These are phyloP conservation scores for Rhodinocichla rosea DNA, from an alignment of 2,113 vertebrate species.

Conservation along the genomic window DNA sequence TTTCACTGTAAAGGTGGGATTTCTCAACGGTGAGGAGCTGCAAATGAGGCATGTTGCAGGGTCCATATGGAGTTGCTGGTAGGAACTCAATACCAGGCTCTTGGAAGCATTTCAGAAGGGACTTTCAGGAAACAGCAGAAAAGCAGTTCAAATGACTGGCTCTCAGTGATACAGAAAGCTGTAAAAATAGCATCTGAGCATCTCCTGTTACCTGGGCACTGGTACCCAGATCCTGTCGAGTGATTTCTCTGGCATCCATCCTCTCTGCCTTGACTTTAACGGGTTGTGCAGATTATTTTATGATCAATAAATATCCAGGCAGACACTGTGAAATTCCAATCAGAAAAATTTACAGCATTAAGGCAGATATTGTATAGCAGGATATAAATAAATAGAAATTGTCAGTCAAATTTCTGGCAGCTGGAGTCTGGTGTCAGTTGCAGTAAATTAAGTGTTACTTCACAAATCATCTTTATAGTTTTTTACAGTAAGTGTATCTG, in stretches of 20 bases:
- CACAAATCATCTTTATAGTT: constrained; percentile 69
- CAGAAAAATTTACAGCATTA: constrained; percentile 73
- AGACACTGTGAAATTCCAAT: constrained; percentile 72
- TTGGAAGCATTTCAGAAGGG: constrained; percentile 13
- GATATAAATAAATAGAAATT: constrained; percentile 75
- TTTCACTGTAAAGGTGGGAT: constrained; percentile 47
- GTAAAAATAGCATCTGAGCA: constrained; percentile 18
- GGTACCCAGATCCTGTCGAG: background rate
- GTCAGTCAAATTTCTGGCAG: constrained; percentile 74
- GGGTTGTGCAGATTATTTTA: constrained; percentile 15
- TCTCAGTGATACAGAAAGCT: background rate
- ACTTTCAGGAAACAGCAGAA: background rate
- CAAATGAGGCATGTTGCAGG: constrained; percentile 36
- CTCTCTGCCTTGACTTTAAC: constrained; percentile 14
- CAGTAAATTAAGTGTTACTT: constrained; percentile 66
- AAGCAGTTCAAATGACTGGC: constrained; percentile 15
- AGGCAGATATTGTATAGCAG: constrained; percentile 65
- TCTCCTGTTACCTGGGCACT: constrained; percentile 1
- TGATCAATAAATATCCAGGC: constrained; percentile 66
- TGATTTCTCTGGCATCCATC: background rate
- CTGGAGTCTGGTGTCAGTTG: constrained; percentile 42
- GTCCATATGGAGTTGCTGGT: constrained; percentile 43
- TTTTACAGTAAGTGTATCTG: constrained; percentile 14
- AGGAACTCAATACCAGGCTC: constrained; percentile 28
- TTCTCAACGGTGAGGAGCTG: constrained; percentile 25